These are phyloP conservation scores for Lonchura striata DNA, from an alignment of 2,113 vertebrate species.

Conservation along the genomic window DNA sequence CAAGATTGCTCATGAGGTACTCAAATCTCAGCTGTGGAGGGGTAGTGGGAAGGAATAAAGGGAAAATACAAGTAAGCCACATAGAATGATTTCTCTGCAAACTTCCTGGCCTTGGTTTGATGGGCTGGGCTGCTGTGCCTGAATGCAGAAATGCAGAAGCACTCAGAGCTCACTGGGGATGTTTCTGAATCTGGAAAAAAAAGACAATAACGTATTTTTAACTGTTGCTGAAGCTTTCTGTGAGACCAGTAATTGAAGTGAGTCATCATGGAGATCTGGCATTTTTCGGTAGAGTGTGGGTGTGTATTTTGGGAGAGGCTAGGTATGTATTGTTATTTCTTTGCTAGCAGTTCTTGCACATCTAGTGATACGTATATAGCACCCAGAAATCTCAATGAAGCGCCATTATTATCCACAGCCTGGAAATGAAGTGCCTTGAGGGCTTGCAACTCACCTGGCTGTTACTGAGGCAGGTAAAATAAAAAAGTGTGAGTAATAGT, in stretches of 20 bases:
- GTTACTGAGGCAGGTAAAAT: background rate
- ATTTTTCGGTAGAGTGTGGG: background rate
- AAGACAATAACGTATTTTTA: background rate
- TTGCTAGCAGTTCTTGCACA: background rate
- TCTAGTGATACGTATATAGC: rapidly evolving
- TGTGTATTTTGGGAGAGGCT: background rate
- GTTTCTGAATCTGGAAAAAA: background rate
- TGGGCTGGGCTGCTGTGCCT: background rate
- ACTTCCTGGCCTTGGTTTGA: background rate
- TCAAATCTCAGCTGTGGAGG: background rate
- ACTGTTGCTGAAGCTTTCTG: background rate
- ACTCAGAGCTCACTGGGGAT: rapidly evolving
- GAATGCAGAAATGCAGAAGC: background rate
- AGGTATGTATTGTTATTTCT: background rate
- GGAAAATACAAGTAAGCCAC: background rate
- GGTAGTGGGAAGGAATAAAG: background rate
- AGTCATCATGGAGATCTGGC: background rate
- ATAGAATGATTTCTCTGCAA: background rate
- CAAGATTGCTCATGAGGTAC: rapidly evolving
- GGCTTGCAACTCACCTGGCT: background rate
- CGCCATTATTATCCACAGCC: background rate
- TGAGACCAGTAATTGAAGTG: background rate
- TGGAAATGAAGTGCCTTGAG: background rate
- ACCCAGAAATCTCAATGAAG: background rate
- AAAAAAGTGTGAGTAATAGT: background rate